Conservation (phyloP, 2,797 vertebrate genomes). For the Ambastaia sidthimunki region DNA sequence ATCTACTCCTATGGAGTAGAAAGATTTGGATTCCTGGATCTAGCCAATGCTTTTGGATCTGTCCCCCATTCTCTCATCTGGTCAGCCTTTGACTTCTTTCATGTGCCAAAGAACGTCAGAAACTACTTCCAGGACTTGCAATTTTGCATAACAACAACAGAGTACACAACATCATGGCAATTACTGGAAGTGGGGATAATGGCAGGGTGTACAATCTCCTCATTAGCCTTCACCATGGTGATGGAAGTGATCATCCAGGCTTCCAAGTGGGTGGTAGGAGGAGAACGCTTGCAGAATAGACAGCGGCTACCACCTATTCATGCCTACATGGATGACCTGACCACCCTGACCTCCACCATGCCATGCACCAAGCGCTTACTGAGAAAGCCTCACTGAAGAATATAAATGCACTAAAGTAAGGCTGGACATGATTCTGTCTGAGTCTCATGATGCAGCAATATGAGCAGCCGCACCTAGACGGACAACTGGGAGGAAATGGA, state of each 20-base stretch:
- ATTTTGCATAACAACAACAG: background rate
- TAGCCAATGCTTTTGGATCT: background rate
- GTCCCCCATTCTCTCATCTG: background rate
- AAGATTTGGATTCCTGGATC: slow-evolving; percentile 12
- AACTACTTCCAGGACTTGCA: slow-evolving; percentile 5
- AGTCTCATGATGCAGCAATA: background rate
- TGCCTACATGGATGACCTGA: background rate
- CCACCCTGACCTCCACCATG: background rate
- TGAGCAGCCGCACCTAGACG: background rate
- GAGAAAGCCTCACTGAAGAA: background rate
- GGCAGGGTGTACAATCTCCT: background rate
- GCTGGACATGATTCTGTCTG: background rate
- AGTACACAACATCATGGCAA: background rate
- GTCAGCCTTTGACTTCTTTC: slow-evolving; percentile 38
- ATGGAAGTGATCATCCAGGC: background rate
- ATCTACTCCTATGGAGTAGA: too few species aligned
- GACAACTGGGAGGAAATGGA: slow-evolving; percentile 9
- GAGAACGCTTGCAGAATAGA: background rate
- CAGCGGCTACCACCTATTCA: background rate
- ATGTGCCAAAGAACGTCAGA: background rate
- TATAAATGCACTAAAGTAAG: slow-evolving; percentile 5
- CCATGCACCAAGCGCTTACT: background rate
- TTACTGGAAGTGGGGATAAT: background rate
- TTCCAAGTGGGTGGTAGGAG: slow-evolving; percentile 11
- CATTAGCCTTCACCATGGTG: background rate